Conservation (phyloP, 1,140 invertebrate genomes). For the Drosophila quadrilineata region DNA sequence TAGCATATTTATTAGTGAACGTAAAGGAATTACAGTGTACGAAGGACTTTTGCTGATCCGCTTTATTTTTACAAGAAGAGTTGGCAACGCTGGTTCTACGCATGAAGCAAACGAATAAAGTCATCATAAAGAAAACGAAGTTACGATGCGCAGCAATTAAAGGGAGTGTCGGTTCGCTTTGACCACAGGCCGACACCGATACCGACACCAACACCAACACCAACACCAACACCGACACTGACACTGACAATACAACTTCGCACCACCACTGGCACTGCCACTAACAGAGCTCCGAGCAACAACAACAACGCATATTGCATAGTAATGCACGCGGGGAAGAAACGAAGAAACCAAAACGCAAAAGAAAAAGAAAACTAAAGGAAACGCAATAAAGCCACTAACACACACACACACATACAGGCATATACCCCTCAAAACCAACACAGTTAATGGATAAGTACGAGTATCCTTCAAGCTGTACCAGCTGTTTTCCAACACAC, state of each 20-base stretch:
- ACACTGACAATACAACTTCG: slow-evolving; percentile 34
- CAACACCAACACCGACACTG: too few species aligned
- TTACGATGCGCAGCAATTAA: slow-evolving; percentile 67
- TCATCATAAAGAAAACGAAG: slow-evolving; percentile 40
- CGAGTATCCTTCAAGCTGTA: slow-evolving; percentile 54
- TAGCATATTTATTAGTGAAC: too few species aligned
- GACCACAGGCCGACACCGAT: slow-evolving; percentile 25
- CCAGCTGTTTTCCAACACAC: slow-evolving; percentile 62
- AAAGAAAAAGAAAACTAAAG: slow-evolving; percentile 43
- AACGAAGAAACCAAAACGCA: slow-evolving; percentile 11
- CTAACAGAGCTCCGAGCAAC: slow-evolving; percentile 32
- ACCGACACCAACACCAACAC: too few species aligned
- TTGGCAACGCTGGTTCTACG: too few species aligned
- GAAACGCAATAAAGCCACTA: slow-evolving; percentile 54
- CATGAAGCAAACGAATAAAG: too few species aligned
- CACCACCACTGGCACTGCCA: slow-evolving; percentile 20
- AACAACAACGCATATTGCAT: slow-evolving; percentile 49
- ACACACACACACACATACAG: slow-evolving; percentile 32
- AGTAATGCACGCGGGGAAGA: slow-evolving; percentile 54
- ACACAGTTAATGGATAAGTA: slow-evolving; percentile 24
- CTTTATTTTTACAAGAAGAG: too few species aligned
- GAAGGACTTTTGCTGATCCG: too few species aligned
- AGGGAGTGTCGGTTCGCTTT: slow-evolving; percentile 42
- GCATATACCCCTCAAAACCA: slow-evolving; percentile 2
- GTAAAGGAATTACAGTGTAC: too few species aligned